Percentiles rank a stretch among this genome's conserved stretches.
These are phyloP conservation scores for Phodopus roborovskii DNA, from an alignment of 2,113 vertebrate genomes.

Conservation along the genomic window DNA sequence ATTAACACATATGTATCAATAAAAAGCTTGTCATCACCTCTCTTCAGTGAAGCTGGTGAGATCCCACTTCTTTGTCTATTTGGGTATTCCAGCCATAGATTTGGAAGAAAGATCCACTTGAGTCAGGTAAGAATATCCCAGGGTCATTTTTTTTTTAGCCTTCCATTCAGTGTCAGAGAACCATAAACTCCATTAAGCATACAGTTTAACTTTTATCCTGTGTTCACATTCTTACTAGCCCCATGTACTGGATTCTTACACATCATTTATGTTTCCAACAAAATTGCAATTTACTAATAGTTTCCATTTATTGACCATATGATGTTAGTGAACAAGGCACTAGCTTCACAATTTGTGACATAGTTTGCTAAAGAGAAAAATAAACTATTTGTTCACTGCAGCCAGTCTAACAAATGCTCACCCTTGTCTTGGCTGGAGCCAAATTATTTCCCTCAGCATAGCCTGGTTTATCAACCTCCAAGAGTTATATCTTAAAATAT, in stretches of 20 bases:
- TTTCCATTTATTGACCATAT: background rate
- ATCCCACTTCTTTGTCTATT: background rate
- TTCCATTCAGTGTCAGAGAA: background rate
- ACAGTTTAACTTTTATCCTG: background rate
- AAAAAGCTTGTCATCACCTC: background rate
- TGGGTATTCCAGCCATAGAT: background rate
- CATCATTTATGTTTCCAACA: background rate
- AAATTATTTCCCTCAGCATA: background rate
- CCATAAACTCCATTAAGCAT: background rate
- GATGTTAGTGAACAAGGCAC: background rate
- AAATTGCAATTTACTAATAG: background rate
- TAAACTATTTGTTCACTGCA: background rate
- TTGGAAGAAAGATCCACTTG: background rate
- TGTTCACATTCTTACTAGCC: background rate
- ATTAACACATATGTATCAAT: background rate
- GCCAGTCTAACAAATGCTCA: background rate
- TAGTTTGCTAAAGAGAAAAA: conserved; percentile 26
- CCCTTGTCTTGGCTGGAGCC: background rate
- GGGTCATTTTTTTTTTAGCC: background rate
- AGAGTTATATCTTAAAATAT: background rate
- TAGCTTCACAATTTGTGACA: conserved; percentile 5
- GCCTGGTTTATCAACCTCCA: background rate
- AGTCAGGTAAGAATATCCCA: background rate
- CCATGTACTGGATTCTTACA: background rate
- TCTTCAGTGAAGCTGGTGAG: background rate